Base-by-base conservation (phyloP, 2,797 vertebrate species). In the Peromyscus melanophrys region DNA sequence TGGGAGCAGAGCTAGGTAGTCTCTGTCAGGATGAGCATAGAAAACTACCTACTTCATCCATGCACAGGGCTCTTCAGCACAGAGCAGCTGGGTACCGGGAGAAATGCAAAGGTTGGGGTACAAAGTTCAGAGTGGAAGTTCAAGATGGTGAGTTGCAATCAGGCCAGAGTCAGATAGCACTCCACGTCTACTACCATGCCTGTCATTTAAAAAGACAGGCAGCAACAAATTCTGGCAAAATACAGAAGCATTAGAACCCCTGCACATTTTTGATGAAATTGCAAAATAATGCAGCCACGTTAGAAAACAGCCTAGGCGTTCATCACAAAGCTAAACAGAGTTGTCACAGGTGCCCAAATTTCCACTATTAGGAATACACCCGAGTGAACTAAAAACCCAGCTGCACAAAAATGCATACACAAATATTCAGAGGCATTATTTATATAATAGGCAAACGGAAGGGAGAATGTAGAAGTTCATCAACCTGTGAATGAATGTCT, bases 381-480 rank as follows among this genome's bases (percentile, higher is more conserved):
- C 37, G 55, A 81, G 37, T 89, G 19, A 94, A 87, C 90, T 71
- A n/a, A 87, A 95, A 83, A 34, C 23, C 63, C 19, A 82, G 57
- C 63, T 43, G 37, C 37, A 31, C 11, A 34, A 23, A 61, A 90
- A 84, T 37, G 12, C 43, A 27, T 4, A 4, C 16, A 85, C 57
- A n/a, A 81, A 77, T 84, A 55, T 65, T 94, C 12, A 89, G 2
- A 49, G 76, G 49, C 31, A 76, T 59, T 93, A 61, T 78, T 76
- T 34, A 81, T 34, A 81, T 59, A 84, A 87, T 4, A 89, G 71
- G 4, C 21, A n/a, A 73, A 31, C 86, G 13, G 49, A 67, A 92
- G 59, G 34, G 43, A 84, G 49, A 83, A 73, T 5, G 29, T 55
- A 63, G 86, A 46, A 55, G 19, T 34, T 46, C 16, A 95, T 57